Percentiles rank a stretch among this genome's conserved stretches.
These are phyloP conservation scores for Drosophila ezoana DNA, from an alignment of 2,888 invertebrate species.

Conservation along the genomic window DNA sequence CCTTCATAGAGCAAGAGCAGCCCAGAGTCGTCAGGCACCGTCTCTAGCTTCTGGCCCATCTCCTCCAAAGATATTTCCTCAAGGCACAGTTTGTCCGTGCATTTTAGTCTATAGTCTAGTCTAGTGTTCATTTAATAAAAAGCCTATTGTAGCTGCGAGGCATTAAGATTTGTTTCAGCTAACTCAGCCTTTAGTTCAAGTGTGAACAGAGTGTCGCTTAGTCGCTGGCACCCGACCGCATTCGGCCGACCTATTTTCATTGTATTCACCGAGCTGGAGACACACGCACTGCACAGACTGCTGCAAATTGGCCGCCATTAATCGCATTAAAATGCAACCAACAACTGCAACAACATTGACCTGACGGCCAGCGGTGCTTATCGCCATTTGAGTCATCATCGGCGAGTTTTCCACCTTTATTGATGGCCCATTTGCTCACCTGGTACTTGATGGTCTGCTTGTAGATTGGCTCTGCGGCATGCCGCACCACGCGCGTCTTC, in stretches of 20 bases:
- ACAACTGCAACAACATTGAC: constrained; percentile 6
- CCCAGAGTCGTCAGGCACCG: too few species aligned
- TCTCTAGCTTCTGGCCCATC: too few species aligned
- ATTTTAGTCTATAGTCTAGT: too few species aligned
- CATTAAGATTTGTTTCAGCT: too few species aligned
- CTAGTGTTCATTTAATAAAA: too few species aligned
- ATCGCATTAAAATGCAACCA: constrained; percentile 61
- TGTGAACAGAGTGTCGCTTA: too few species aligned
- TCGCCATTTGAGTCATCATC: constrained; percentile 25
- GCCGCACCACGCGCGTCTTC: constrained; percentile 94
- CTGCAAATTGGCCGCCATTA: constrained; percentile 56
- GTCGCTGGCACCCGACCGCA: too few species aligned
- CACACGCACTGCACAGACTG: constrained; percentile 2
- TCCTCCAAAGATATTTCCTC: too few species aligned
- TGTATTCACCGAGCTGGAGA: constrained; percentile 8
- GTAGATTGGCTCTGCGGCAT: constrained; percentile 93
- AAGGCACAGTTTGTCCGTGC: too few species aligned
- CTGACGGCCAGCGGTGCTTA: constrained; percentile 11
- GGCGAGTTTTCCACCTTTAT: constrained; percentile 4
- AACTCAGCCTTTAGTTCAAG: too few species aligned
- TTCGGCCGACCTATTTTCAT: constrained; percentile 1
- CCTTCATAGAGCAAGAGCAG: too few species aligned
- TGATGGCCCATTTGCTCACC: constrained; percentile 79
- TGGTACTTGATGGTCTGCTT: constrained; percentile 95
- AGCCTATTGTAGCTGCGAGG: too few species aligned